Conservation (phyloP, 2,113 vertebrate genomes). For the Nyctibius bracteatus region DNA sequence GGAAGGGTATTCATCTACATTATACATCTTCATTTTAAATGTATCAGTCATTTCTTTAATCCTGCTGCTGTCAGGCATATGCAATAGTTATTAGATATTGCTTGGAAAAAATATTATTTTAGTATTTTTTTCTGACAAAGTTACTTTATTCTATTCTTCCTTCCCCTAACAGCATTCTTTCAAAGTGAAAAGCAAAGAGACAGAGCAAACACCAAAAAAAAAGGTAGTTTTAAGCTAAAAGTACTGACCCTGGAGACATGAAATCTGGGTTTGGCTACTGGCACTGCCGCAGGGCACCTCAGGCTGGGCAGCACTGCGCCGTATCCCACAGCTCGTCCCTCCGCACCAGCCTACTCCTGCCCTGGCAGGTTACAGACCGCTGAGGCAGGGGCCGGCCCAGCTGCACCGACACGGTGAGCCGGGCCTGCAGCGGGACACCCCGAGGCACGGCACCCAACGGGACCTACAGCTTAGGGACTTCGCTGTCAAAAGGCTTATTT, state of each 20-base stretch:
- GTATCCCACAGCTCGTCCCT: fast-evolving
- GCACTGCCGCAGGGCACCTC: fast-evolving
- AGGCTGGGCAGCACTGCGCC: fast-evolving
- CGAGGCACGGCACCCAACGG: too few relatives aligned
- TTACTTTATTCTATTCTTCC: not conserved
- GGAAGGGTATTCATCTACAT: not conserved
- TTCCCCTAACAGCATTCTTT: not conserved
- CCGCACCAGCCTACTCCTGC: fast-evolving
- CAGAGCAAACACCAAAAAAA: not conserved
- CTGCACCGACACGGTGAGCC: too few relatives aligned
- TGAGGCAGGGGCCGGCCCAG: too few relatives aligned
- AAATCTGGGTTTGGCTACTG: fast-evolving
- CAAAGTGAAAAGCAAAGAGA: not conserved
- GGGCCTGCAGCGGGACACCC: too few relatives aligned
- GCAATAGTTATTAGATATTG: not conserved
- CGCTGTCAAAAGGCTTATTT: not conserved
- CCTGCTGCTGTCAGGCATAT: not conserved
- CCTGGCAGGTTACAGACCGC: fast-evolving
- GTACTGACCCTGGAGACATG: fast-evolving
- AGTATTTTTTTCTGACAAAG: not conserved
- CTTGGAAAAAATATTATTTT: not conserved
- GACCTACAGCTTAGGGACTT: not conserved
- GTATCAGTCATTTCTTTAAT: not conserved
- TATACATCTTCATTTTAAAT: not conserved
- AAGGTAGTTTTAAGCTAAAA: not conserved